Conservation (phyloP, 2,797 vertebrate species). For the Acrocephalus scirpaceus region DNA sequence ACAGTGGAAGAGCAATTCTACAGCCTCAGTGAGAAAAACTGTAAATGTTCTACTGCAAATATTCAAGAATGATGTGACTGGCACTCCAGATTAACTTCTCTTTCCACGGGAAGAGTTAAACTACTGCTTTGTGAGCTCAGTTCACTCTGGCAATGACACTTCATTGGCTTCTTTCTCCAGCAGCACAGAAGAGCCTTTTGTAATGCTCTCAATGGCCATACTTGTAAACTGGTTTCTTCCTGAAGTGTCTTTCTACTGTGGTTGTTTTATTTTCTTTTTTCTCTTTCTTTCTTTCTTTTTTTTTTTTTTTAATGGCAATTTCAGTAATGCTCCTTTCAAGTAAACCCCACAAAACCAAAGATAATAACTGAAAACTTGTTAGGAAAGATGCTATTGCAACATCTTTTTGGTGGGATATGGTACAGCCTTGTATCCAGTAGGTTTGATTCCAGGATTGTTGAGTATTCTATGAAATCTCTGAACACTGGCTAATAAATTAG, state of each 20-base stretch:
- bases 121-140: slow-evolving; percentile 21
- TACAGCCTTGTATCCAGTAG: background rate
- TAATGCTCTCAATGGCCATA: background rate
- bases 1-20: background rate
- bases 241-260: background rate
- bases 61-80: background rate
- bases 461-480: background rate
- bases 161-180: slow-evolving; percentile 2
- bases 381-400: background rate
- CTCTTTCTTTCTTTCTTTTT: background rate
- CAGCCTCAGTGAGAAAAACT: background rate
- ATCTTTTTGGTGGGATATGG: background rate
- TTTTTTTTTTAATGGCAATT: background rate
- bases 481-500: background rate
- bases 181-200: slow-evolving; percentile 32
- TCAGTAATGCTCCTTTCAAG: background rate
- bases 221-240: slow-evolving; percentile 12
- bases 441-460: background rate
- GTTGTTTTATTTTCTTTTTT: background rate
- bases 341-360: background rate
- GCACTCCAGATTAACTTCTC: background rate
- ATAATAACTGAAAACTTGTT: background rate
- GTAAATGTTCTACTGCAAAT: background rate
- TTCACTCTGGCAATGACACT: background rate
- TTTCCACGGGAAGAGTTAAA: slow-evolving; percentile 34